A percentile compares a stretch with the other conserved stretches of the same genome.
Conservation (phyloP, 2,797 vertebrate genomes). For the Paramormyrops hopkinsi region DNA sequence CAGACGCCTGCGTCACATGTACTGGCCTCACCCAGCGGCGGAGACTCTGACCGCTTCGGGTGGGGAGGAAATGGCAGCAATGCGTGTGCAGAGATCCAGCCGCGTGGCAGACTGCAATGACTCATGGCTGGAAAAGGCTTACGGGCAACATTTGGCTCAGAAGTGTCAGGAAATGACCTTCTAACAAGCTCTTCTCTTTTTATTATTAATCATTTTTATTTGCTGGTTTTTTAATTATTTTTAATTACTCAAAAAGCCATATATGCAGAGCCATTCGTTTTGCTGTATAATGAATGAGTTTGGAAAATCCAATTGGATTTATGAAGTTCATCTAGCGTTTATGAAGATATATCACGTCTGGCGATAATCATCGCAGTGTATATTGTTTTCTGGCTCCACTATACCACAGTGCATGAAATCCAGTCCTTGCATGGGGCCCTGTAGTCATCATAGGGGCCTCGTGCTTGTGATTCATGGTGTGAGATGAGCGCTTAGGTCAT, state of each 20-base stretch:
- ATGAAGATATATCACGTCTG: not conserved
- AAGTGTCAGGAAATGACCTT: not conserved
- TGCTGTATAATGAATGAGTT: not conserved
- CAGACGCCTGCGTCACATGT: not conserved
- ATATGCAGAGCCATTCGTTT: not conserved
- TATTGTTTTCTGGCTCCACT: not conserved
- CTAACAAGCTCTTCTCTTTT: not conserved
- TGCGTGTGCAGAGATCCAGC: not conserved
- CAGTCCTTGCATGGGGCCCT: not conserved
- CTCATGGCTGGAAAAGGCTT: not conserved
- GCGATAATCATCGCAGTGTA: not conserved
- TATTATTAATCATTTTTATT: not conserved
- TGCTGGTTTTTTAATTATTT: not conserved
- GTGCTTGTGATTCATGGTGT: not conserved
- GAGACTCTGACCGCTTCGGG: not conserved
- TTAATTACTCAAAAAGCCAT: not conserved
- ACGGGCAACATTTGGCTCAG: not conserved
- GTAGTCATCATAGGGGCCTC: not conserved
- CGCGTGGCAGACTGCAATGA: not conserved
- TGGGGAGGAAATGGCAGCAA: not conserved
- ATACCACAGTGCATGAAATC: not conserved
- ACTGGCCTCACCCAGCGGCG: not conserved
- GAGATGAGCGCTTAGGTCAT: not conserved
- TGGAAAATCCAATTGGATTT: not conserved
- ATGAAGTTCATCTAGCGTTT: not conserved